Evolutionary conservation across 2,888 invertebrate genomes (phyloP), one percentile per base, ranked within the genome.

Genomic region (Hydropsyche betteni): DNA sequence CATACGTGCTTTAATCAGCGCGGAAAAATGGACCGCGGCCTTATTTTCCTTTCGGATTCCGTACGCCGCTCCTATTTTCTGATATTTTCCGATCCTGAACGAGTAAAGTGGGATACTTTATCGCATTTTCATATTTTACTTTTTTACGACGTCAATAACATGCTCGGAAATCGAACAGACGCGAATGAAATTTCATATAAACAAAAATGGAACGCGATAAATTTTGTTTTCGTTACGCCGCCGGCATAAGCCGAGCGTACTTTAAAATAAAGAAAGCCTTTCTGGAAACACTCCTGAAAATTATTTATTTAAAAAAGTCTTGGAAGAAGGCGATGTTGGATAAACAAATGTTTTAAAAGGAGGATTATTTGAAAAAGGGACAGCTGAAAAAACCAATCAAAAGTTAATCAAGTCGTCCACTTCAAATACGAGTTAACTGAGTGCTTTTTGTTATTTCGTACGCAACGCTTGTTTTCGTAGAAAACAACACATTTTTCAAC

Each of bases 1-100:
- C 74, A 78, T 76, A 78, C 78, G 78, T 78, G 78, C 75, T 78
- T 78, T 78, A 78, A 78, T 78, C 78, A 78, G 71, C 50, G 53
- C 34, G 68, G 74, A 44, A 73, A 74, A 78, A 75, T 76, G 58
- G 70, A 78, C 76, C 74, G 64, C 14, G n/a, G 55, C 61, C 72
- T 34, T 72, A 72, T 72, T 72, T 72, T 58, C 38, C 72, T 36
- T 55, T 71, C 38, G 55, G 33, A 55, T 55, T 14, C 44, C 33
- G 36, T 33, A 52, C 33, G 14, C 44, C 38, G n/a, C 74, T 55
- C 14, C 38, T 61, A 24, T 24, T 24, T 24, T 24, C 24, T 24
- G 24, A 24, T 24, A 74, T 51, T 68, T 74, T 64, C 44, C 44
- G 64, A 68, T 64, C 16, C 58, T 4, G 34, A 24, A 16, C 64